Conservation (phyloP, 2,113 vertebrate species). For the Myiopsitta monachus region DNA sequence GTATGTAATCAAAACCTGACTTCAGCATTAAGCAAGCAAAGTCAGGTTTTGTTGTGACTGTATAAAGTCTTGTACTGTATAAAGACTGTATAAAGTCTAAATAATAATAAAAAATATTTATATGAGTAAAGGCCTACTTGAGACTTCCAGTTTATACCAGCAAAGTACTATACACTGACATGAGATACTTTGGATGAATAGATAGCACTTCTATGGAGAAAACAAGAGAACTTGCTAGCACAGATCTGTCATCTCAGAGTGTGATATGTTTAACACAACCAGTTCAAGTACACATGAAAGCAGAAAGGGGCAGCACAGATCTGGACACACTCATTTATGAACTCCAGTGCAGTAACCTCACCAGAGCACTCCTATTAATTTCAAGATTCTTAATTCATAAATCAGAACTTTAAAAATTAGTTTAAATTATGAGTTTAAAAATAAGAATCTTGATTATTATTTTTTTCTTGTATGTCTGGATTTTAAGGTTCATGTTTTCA, state of each 20-base stretch:
- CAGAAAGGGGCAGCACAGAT: neutral
- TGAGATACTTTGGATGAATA: neutral
- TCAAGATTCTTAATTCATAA: neutral
- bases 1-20: constrained; percentile 3
- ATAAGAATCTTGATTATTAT: neutral
- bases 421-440: neutral
- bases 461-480: neutral
- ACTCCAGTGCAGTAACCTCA: neutral
- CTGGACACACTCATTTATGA: neutral
- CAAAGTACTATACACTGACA: neutral
- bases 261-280: neutral
- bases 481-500: neutral
- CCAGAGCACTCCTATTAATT: neutral
- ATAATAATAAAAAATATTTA: neutral
- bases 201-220: neutral
- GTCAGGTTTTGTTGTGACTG: neutral
- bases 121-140: constrained; percentile 12
- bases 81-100: neutral
- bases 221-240: neutral
- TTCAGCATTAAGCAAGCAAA: constrained; percentile 32
- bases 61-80: neutral
- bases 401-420: neutral
- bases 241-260: neutral
- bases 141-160: constrained; percentile 21
- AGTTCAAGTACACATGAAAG: fast-evolving